phyloP scores from a whole-genome alignment of 2,113 vertebrate genomes.

The Origma solitaria region DNA sequence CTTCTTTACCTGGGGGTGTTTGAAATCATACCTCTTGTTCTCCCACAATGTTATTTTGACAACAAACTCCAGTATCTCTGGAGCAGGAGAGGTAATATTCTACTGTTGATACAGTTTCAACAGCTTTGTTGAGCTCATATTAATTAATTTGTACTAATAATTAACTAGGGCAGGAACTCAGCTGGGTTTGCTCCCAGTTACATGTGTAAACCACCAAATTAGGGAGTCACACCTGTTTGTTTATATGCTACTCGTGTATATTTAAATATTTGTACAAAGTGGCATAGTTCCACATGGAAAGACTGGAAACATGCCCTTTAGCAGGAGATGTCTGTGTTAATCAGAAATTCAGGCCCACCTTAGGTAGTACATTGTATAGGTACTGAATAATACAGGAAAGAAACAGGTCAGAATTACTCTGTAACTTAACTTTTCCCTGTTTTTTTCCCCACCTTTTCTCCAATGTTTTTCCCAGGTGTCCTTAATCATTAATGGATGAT shows the following conservation, averaged over 20 bases:
- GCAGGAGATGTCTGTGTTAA: background rate
- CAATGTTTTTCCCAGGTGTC: background rate
- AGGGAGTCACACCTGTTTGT: background rate
- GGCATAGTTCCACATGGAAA: accelerated
- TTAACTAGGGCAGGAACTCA: background rate
- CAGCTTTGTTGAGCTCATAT: background rate
- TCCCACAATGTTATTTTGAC: background rate
- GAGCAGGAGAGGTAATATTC: background rate
- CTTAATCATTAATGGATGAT: background rate
- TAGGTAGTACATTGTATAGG: background rate
- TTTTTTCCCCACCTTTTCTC: background rate
- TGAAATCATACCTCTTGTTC: background rate
- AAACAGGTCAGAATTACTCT: background rate
- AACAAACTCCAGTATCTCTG: background rate
- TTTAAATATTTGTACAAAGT: background rate
- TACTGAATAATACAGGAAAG: background rate
- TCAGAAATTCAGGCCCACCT: background rate
- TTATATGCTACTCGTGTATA: background rate
- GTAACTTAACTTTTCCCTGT: background rate
- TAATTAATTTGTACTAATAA: background rate
- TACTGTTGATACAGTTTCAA: background rate
- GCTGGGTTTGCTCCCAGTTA: background rate
- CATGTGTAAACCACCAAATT: background rate
- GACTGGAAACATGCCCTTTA: background rate
- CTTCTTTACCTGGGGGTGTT: background rate